Evolutionary conservation across 2,888 invertebrate species (phyloP), one percentile per base, ranked within the genome.

Genomic region (Drosophila cracens): DNA sequence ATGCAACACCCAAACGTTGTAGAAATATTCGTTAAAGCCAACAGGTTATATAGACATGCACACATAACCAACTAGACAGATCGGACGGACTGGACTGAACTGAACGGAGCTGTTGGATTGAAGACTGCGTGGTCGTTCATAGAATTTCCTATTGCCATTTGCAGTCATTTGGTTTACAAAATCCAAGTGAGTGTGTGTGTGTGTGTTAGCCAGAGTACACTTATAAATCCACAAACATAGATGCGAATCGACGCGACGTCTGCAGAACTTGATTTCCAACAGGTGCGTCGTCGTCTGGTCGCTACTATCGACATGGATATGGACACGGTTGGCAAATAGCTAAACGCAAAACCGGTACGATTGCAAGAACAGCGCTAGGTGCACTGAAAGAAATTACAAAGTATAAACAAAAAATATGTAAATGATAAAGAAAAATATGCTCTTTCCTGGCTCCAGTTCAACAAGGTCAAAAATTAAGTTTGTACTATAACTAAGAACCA

Each of bases 211-310:
- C 31, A 56, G 60, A 43, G 38, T 58, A 69, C 67, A 71, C 72
- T 76, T 79, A 67, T 65, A 74, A 69, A 60, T 74, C 36, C 69
- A 57, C 58, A 70, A 70, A 64, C 76, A 76, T 70, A 76, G 76
- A 78, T 72, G 76, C 72, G 81, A 81, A 79, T 66, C 76, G 73
- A 81, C 73, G 65, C 81, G 71, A 72, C 70, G 76, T 79, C 83
- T 88, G 70, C 75, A 86, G 86, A 91, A 91, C 91, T 90, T 83
- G 91, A 85, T 90, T 91, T 91, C 89, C 85, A 91, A 90, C 91
- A 91, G 91, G 91, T 91, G 91, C 92, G 90, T 91, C 83, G 85
- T 63, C 72, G 83, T 78, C 73, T 78, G 74, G 71, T 73, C 72
- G 67, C 54, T 59, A 76, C 63, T 58, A 77, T 77, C 74, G 74